Percentiles rank a stretch among this genome's conserved stretches.
phyloP scores from a whole-genome alignment of 1,140 invertebrate species.

The Cydia fagiglandana region DNA sequence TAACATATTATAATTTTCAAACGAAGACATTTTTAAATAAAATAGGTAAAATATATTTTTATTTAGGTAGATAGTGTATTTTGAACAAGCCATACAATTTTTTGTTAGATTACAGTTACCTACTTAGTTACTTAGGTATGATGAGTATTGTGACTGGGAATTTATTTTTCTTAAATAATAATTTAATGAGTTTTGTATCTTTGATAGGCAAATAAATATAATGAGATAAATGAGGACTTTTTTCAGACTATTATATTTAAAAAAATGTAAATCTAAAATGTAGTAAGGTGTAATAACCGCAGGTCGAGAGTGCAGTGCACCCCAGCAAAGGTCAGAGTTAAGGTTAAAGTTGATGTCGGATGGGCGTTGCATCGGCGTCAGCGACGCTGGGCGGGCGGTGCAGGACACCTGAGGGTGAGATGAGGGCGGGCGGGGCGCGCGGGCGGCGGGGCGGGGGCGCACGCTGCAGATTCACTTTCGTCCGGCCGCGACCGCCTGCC shows the following conservation, averaged over 20 bases:
- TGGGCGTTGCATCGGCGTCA: slow-evolving; percentile 63
- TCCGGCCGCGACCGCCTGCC: slow-evolving; percentile 66
- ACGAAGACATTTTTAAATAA: no score
- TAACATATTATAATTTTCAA: no score
- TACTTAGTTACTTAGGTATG: no score
- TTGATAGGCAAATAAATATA: neutral
- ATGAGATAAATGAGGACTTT: no score
- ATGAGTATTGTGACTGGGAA: no score
- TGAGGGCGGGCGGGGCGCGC: slow-evolving; percentile 31
- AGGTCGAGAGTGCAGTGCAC: slow-evolving; percentile 65
- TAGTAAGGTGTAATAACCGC: slow-evolving; percentile 42
- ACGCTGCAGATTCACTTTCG: slow-evolving; percentile 78
- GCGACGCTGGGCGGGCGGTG: slow-evolving; percentile 55
- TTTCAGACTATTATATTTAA: neutral
- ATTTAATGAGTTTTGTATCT: neutral
- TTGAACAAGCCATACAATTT: no score
- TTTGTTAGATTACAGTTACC: no score
- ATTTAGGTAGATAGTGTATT: no score
- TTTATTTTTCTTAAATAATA: no score
- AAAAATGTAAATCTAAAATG: slow-evolving; percentile 40
- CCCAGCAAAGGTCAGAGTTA: slow-evolving; percentile 71
- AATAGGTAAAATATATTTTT: no score
- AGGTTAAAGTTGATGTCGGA: slow-evolving; percentile 74
- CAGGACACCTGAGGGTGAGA: slow-evolving; percentile 47
- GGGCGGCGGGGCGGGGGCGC: slow-evolving; percentile 64